These are phyloP conservation scores for Girardinus metallicus DNA, from an alignment of 2,797 vertebrate species.

Conservation along the genomic window DNA sequence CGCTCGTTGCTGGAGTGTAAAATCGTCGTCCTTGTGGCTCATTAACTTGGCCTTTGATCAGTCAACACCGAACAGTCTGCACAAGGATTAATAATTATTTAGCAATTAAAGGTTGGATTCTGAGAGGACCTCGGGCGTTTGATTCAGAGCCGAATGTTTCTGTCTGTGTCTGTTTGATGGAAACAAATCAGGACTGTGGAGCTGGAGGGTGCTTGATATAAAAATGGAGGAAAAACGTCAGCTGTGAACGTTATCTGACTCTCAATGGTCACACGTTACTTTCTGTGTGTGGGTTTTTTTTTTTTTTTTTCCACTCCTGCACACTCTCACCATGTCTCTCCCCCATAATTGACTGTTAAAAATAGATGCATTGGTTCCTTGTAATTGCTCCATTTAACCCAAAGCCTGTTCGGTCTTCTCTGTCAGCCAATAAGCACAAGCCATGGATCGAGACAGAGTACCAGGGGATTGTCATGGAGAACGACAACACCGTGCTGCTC, in stretches of 20 bases:
- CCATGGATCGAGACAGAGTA: constrained; percentile 99
- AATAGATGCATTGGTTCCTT: constrained; percentile 65
- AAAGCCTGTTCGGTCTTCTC: constrained; percentile 57
- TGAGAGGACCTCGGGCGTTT: constrained; percentile 64
- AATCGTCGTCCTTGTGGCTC: constrained; percentile 70
- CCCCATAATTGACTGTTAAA: constrained; percentile 64
- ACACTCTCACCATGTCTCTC: constrained; percentile 43
- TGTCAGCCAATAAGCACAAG: constrained; percentile 98
- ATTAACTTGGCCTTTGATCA: constrained; percentile 77
- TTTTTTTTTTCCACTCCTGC: constrained; percentile 18
- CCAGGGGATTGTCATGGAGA: constrained; percentile 99
- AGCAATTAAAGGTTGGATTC: constrained; percentile 78
- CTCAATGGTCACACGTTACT: constrained; percentile 33
- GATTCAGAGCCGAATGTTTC: constrained; percentile 59
- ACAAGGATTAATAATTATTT: constrained; percentile 77
- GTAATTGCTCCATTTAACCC: constrained; percentile 78
- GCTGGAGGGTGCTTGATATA: constrained; percentile 37
- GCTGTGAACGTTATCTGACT: constrained; percentile 41
- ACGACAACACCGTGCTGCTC: constrained; percentile 97
- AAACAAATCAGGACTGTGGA: constrained; percentile 62
- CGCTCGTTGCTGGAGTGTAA: constrained; percentile 64
- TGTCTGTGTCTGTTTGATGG: constrained; percentile 52
- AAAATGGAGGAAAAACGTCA: constrained; percentile 33
- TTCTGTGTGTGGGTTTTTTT: constrained; percentile 33
- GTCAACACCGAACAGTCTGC: constrained; percentile 62